Evolutionary conservation across 1,140 invertebrate species (phyloP), one percentile per base, ranked within the genome.

Genomic region (Tetranychus urticae): DNA sequence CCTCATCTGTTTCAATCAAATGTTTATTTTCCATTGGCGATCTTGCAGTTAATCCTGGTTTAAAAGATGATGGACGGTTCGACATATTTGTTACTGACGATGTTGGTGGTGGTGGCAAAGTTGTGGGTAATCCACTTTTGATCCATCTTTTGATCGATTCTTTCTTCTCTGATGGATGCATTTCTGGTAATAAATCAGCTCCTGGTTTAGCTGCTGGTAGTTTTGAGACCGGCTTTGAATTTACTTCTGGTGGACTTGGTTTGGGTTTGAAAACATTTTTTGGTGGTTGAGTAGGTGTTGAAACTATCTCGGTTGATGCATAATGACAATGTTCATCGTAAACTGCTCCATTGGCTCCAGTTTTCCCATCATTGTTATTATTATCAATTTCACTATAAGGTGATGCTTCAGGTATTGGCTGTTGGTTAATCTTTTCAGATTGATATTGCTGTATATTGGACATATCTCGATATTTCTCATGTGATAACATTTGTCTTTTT

Each of bases 121-220:
- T 56, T 33, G 31, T 56, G 2, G 58, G 58, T 37, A 60, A 13
- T 5, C 47, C 46, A 62, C 61, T 69, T 50, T 64, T 63, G n/a
- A 65, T 65, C 63, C 65, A 65, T 46, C 63, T 61, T 58, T 64
- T 59, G 48, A 65, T 62, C 39, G 65, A 63, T 64, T 68, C 63
- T 54, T 67, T 65, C 61, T 64, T 67, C n/a, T 59, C 60, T 36
- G 64, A 12, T 37, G 52, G 58, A 37, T 59, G 58, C n/a, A 59
- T 59, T 35, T 59, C 58, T 7, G 58, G 58, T 8, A 59, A n/a
- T 12, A 45, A 37, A 48, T 59, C 58, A 31, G 8, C 56, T 5
- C 5, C 31, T 57, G 39, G 10, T 42, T 42, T 42, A 10, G 7
- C 33, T 57, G 3, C 37, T 7, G 37, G 12, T 7, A 13, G 6